These are phyloP conservation scores for Zhuqinia jingwanae DNA, from an alignment of 2,888 invertebrate genomes.

Conservation along the genomic window DNA sequence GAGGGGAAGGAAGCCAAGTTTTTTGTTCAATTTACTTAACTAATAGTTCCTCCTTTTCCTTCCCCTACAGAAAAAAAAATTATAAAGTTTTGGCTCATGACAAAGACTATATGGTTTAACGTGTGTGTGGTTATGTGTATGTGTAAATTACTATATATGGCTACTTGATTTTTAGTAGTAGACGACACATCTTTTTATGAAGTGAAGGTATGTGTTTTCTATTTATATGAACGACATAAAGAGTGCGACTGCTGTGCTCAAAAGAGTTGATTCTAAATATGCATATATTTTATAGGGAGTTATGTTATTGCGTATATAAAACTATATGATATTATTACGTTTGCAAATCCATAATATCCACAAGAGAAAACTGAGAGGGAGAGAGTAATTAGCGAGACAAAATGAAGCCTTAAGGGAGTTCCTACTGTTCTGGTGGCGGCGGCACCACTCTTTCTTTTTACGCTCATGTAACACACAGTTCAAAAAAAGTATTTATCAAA, in stretches of 20 bases:
- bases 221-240: background rate
- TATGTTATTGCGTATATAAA: conserved; percentile 23
- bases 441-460: conserved; percentile 1
- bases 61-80: conserved; percentile 20
- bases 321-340: conserved; percentile 26
- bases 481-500: conserved; percentile 68
- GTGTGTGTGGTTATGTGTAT: conserved; percentile 14
- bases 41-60: conserved; percentile 60
- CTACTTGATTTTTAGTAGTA: no score
- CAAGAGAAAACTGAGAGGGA: conserved; percentile 38
- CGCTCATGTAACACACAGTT: conserved; percentile 35
- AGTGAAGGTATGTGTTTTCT: background rate
- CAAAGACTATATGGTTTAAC: conserved; percentile 19
- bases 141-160: background rate
- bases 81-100: conserved; percentile 63
- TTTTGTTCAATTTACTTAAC: conserved; percentile 67
- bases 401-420: conserved; percentile 69
- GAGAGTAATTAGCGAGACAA: conserved; percentile 70
- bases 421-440: conserved; percentile 53
- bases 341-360: conserved; percentile 35
- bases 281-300: no score
- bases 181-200: no score
- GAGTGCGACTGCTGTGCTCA: background rate
- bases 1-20: conserved; percentile 62
- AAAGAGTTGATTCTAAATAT: background rate